Base-by-base conservation (phyloP, 2,113 vertebrate species). In the Muntiacus muntjak region DNA sequence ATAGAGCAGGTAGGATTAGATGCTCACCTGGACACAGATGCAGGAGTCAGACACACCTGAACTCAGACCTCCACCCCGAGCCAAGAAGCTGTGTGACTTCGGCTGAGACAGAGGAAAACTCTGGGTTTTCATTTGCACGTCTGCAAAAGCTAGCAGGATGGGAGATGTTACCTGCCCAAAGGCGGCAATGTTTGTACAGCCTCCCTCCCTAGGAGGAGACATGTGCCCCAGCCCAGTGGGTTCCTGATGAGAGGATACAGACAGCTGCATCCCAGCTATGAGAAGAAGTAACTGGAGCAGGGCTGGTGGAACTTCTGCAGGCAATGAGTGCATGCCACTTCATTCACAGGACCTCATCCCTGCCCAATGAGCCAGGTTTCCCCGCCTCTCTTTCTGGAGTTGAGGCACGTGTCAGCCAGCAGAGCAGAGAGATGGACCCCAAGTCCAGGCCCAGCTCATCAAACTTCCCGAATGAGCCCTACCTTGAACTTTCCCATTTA, bases 141-240 rank as follows among this genome's bases (percentile, higher is more conserved):
- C 57, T 47, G 28, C 19, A 67, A 55, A 43, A 45, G 28, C 7
- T 8, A 36, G 47, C 30, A 1, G 7, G 11, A 8, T 21, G 0
- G 15, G 76, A 2, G 85, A 23, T 36, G 54, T 8, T 2, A 76
- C n/a, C n/a, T 54, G 83, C 25, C 21, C 47, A 0, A 33, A 13
- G 23, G n/a, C 2, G 1, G 11, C 1, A 1, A 21, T 52, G 17
- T 95, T 40, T 50, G 45, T 11, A 54, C 26, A 14, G 28, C 11
- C 1, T 25, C 52, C 45, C 11, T n/a, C 28, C 67, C 45, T 8
- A n/a, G 5, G 3, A 11, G 2, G 15, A 14, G 25, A 52, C 60
- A 15, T 9, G 45, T 15, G 8, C 3, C 1, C 2, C 30, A 16
- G 1, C 7, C 1, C 64, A 0, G 10, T 30, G 79, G 16, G 13